phyloP scores from a whole-genome alignment of 2,888 invertebrate species.

The Sphaeridia pumilis region DNA sequence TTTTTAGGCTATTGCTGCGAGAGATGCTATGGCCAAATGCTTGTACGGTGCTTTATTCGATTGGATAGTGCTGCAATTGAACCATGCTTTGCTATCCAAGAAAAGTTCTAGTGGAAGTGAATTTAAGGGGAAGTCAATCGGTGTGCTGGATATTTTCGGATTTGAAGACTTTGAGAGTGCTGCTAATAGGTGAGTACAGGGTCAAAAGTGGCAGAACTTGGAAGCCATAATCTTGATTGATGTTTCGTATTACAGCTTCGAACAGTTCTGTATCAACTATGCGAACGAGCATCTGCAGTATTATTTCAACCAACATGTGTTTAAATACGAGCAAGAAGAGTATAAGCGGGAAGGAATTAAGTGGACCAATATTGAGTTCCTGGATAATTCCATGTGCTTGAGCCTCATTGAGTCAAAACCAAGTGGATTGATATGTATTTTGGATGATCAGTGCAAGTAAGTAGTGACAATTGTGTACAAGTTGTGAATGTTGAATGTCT shows the following conservation, averaged over 20 bases:
- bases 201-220: no score
- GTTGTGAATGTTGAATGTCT: no score
- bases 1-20: constrained; percentile 72
- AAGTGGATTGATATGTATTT: constrained; percentile 72
- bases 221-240: neutral
- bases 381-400: constrained; percentile 88
- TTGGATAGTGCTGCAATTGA: constrained; percentile 94
- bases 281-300: constrained; percentile 95
- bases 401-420: constrained; percentile 85
- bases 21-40: constrained; percentile 95
- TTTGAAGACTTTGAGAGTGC: constrained; percentile 77
- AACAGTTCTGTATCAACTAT: constrained; percentile 94
- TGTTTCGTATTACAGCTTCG: constrained; percentile 59
- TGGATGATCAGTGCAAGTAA: constrained; percentile 95
- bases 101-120: constrained; percentile 61
- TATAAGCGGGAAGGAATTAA: constrained; percentile 84
- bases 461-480: constrained; percentile 39
- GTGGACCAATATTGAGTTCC: constrained; percentile 93
- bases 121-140: constrained; percentile 86
- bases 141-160: constrained; percentile 91
- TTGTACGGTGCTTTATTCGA: constrained; percentile 91
- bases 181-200: constrained; percentile 49
- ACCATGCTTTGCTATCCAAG: constrained; percentile 83
- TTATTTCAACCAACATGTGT: constrained; percentile 96
- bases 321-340: constrained; percentile 94